Conservation (phyloP, 2,797 vertebrate genomes). For the Babyrousa celebensis region DNA sequence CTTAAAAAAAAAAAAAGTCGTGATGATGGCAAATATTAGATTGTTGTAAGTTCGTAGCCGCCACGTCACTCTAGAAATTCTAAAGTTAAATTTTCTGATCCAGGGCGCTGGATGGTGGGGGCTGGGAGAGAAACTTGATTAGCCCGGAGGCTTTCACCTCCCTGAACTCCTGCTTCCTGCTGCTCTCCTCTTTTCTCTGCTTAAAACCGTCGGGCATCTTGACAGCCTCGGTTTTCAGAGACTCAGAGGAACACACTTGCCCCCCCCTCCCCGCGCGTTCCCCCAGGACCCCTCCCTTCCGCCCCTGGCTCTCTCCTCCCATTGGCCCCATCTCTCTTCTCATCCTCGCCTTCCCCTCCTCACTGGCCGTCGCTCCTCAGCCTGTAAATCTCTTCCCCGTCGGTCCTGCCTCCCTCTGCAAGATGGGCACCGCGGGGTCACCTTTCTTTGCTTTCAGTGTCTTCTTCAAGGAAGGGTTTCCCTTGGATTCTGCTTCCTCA, state of each 20-base stretch:
- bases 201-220: not conserved
- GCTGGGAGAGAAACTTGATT: slow-evolving; percentile 58
- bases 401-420: not conserved
- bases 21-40: not conserved
- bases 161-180: not conserved
- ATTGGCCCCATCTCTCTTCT: not conserved
- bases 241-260: slow-evolving; percentile 56
- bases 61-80: slow-evolving; percentile 10
- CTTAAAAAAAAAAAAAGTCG: slow-evolving; percentile 21
- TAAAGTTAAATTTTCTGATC: slow-evolving; percentile 46
- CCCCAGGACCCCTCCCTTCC: not conserved
- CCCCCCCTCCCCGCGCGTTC: slow-evolving; percentile 11
- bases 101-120: not conserved
- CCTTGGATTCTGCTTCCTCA: not conserved
- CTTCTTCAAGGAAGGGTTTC: not conserved
- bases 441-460: not conserved
- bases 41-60: not conserved
- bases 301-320: not conserved
- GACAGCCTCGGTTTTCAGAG: not conserved
- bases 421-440: not conserved
- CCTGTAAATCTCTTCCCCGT: not conserved
- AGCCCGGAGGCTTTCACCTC: not conserved
- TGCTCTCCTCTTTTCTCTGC: not conserved
- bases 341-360: not conserved
- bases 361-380: not conserved